Evolutionary conservation across 92 coral and sea anemone species (phyloP), one percentile per base, ranked within the genome.

Genomic region (Porites lobata): DNA sequence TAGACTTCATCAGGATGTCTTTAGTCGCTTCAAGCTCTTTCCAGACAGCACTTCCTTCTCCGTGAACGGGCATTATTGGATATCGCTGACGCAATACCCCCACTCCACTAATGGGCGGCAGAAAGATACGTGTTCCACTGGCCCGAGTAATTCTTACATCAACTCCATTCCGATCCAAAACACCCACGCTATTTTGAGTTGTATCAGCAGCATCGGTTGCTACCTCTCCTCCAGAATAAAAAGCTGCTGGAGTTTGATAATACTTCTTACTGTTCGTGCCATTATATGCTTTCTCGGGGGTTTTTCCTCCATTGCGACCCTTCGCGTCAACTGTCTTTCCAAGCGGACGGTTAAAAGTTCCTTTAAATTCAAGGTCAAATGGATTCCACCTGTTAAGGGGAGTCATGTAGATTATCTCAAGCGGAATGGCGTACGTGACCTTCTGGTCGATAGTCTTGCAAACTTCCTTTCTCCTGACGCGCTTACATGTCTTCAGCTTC

Each of bases 21-120:
- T 93, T 93, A 3, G 80, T 66, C 14, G 98, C 98, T 62, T 90
- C 93, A 22, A 94, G 89, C 68, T 94, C 98, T 80, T 94, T 94
- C 98, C 98, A 94, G 26, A 88, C 90, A 4, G 96, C 38, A 81
- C 94, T 86, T 38, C 98, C 98, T 57, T 94, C 93, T 4, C 95
- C 98, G 64, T 94, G 94, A 58, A 94, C 92, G 6, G 98, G 98
- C 94, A 93, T 82, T 77, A 95, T 95, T 81, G 98, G 98, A 62
- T 92, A 94, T 8, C 98, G 93, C 80, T 95, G 98, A 53, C 95
- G 95, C 64, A 90, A 76, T 62, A 75, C 43, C 15, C 95, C 90
- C 8, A 94, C 90, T 51, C 84, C 94, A 17, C 58, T 29, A 9
- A 92, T 94, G 9, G 50, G 10, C 11, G 95, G 95, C 22, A 96